A percentile compares a stretch with the other conserved stretches of the same genome.
Conservation (phyloP, 2,888 invertebrate genomes). For the Peribatodes rhomboidaria region DNA sequence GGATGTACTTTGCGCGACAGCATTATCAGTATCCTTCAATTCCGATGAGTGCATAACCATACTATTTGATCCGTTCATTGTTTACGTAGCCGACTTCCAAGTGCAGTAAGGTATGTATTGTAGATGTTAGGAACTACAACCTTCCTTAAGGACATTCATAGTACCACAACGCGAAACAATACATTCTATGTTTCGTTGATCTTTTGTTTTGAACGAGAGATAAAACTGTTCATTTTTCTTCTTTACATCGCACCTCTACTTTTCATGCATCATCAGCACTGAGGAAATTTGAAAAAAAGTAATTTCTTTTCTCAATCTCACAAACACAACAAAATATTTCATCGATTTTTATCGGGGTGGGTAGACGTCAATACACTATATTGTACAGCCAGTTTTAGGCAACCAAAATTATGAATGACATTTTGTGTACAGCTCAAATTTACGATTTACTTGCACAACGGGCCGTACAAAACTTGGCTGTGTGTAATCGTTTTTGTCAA, state of each 20-base stretch:
- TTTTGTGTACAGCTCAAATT: too few species aligned
- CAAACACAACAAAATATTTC: constrained; percentile 13
- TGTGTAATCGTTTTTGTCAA: too few species aligned
- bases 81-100: constrained; percentile 42
- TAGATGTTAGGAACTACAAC: constrained; percentile 26
- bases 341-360: neutral
- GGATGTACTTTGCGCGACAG: constrained; percentile 58
- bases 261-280: neutral
- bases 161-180: constrained; percentile 10
- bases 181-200: constrained; percentile 16
- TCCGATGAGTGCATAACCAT: constrained; percentile 63
- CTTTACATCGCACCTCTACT: constrained; percentile 16
- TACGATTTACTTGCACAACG: too few species aligned
- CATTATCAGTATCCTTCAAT: constrained; percentile 59
- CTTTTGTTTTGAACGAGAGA: constrained; percentile 1
- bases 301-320: neutral
- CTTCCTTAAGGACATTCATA: constrained; percentile 19
- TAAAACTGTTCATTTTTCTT: constrained; percentile 13
- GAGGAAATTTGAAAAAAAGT: too few species aligned
- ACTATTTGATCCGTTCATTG: constrained; percentile 73
- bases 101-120: constrained; percentile 12
- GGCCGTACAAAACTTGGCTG: too few species aligned
- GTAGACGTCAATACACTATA: neutral
- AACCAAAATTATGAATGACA: too few species aligned
- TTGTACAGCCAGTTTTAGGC: too few species aligned